These are phyloP conservation scores for Antechinus flavipes DNA, from an alignment of 2,113 vertebrate species.

Conservation along the genomic window DNA sequence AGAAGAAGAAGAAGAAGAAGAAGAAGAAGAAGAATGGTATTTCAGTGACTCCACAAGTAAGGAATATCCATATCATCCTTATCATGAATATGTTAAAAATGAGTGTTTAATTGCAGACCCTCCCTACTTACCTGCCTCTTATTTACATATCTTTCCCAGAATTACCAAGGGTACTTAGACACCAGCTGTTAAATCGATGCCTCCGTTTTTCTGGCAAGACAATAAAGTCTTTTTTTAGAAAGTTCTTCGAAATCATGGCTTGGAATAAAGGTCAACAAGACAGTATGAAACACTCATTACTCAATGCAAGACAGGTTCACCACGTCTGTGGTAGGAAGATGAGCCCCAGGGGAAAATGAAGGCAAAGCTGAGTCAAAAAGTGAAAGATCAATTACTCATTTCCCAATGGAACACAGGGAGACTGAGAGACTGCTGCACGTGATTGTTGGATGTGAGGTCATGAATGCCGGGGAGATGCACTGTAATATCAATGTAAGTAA, in stretches of 20 bases:
- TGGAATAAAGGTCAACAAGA: background rate
- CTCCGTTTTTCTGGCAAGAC: background rate
- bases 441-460: background rate
- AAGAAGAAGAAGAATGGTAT: too few relatives aligned
- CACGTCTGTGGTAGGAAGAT: background rate
- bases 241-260: background rate
- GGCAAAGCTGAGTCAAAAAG: background rate
- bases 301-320: background rate
- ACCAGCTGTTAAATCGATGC: background rate
- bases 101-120: background rate
- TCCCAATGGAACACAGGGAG: background rate
- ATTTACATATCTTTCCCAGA: background rate
- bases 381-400: background rate
- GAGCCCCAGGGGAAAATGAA: slow-evolving; percentile 15
- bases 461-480: background rate
- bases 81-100: too few relatives aligned
- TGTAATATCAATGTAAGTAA: background rate
- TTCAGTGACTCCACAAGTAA: too few relatives aligned
- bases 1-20: too few relatives aligned
- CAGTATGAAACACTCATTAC: slow-evolving; percentile 17
- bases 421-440: background rate
- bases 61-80: too few relatives aligned
- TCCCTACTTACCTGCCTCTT: background rate
- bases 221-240: background rate
- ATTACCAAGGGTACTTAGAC: background rate